phyloP scores from a whole-genome alignment of 2,113 vertebrate species.

The Agapornis roseicollis region DNA sequence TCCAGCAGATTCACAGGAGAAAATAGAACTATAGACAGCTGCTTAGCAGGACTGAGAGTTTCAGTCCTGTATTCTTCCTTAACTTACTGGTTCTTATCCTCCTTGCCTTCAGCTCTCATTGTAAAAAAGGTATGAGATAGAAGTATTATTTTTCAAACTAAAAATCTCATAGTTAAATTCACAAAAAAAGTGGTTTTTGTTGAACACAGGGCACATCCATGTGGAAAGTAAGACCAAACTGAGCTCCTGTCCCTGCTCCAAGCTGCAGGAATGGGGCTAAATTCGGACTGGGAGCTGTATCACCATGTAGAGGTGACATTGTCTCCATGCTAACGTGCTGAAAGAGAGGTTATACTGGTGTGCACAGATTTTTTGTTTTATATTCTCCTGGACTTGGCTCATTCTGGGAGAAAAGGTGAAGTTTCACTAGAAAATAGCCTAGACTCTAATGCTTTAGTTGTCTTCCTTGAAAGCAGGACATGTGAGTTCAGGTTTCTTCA shows the following conservation, averaged over 20 bases:
- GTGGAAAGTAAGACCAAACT: not conserved
- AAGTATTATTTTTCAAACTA: not conserved
- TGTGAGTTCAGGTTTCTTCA: not conserved
- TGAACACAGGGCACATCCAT: not conserved
- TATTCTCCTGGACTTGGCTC: not conserved
- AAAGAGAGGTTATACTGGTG: not conserved
- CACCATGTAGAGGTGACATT: not conserved
- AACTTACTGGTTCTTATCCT: not conserved
- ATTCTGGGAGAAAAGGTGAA: not conserved
- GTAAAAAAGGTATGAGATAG: not conserved
- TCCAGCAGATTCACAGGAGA: not conserved
- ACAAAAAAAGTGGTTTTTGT: not conserved
- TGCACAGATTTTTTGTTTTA: not conserved
- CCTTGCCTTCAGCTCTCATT: not conserved
- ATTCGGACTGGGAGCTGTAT: not conserved
- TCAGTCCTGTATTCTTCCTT: not conserved
- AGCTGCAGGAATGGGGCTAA: accelerated
- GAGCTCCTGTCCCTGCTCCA: not conserved
- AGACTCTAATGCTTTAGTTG: not conserved
- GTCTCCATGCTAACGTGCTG: not conserved
- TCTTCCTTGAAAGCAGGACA: not conserved
- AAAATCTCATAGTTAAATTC: not conserved
- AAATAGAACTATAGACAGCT: not conserved
- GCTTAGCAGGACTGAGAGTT: not conserved
- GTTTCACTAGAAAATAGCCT: not conserved